Evolutionary conservation across 2,797 vertebrate species (phyloP).

Genomic region (Atherinosoma microstoma): DNA sequence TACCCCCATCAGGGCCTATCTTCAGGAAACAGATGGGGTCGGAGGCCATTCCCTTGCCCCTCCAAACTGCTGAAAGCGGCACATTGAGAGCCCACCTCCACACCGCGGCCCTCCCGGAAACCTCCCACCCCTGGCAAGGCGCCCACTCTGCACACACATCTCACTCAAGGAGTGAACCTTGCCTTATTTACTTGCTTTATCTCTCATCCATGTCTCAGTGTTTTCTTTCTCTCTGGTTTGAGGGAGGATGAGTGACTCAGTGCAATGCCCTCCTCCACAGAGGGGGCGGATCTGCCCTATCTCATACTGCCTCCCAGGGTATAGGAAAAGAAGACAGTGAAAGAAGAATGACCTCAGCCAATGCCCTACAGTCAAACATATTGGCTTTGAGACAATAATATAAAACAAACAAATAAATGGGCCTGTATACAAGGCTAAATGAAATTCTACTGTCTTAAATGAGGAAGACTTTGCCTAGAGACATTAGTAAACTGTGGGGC

Average conservation of each 20-base stretch:
- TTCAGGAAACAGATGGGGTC: slow-evolving; percentile 99
- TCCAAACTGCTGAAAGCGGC: slow-evolving; percentile 95
- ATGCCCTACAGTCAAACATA: slow-evolving; percentile 84
- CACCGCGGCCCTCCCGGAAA: slow-evolving; percentile 89
- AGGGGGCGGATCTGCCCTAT: slow-evolving; percentile 82
- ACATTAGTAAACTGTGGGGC: slow-evolving; percentile 69
- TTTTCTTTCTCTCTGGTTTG: slow-evolving; percentile 71
- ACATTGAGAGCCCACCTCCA: slow-evolving; percentile 92
- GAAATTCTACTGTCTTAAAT: slow-evolving; percentile 77
- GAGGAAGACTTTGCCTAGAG: slow-evolving; percentile 73
- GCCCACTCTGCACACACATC: slow-evolving; percentile 87
- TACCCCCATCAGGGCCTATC: slow-evolving; percentile 92
- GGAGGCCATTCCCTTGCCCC: slow-evolving; percentile 95
- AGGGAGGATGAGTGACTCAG: slow-evolving; percentile 83
- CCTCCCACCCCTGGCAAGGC: slow-evolving; percentile 91
- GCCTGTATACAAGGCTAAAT: slow-evolving; percentile 76
- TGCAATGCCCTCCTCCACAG: slow-evolving; percentile 83
- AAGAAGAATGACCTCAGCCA: slow-evolving; percentile 80
- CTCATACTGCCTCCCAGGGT: slow-evolving; percentile 77
- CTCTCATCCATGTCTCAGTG: slow-evolving; percentile 69
- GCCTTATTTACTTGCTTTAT: slow-evolving; percentile 79
- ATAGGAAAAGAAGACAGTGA: slow-evolving; percentile 76
- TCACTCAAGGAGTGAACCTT: slow-evolving; percentile 84
- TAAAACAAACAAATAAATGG: slow-evolving; percentile 83
- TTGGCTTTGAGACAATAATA: slow-evolving; percentile 80